phyloP scores from a whole-genome alignment of 2,797 vertebrate genomes.

The Neopelma chrysocephalum region DNA sequence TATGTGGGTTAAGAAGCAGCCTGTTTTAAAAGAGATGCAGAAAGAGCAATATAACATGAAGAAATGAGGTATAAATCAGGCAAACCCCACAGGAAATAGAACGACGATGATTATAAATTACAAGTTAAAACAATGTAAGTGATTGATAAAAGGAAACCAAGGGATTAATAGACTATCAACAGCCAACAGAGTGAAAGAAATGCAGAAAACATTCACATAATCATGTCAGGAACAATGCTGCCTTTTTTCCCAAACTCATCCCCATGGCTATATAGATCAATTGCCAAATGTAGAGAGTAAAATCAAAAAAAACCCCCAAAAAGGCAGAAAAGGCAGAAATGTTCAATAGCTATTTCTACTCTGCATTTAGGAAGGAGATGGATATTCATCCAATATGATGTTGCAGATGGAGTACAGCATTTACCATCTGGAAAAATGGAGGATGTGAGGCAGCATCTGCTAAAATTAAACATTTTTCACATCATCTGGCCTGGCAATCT shows the following conservation, averaged over 20 bases:
- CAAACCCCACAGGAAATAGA: background rate
- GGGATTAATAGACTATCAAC: constrained; percentile 9
- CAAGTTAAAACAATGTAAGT: constrained; percentile 15
- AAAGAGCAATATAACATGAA: background rate
- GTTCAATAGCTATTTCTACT: constrained; percentile 11
- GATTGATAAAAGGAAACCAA: constrained; percentile 20
- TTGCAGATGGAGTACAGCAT: background rate
- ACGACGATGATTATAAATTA: background rate
- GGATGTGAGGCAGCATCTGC: constrained; percentile 41
- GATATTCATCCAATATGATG: constrained; percentile 30
- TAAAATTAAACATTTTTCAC: constrained; percentile 49
- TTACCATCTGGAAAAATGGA: constrained; percentile 48
- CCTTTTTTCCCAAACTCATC: background rate
- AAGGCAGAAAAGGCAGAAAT: background rate
- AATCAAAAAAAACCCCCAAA: background rate
- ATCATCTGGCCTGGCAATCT: constrained; percentile 27
- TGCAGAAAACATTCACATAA: background rate
- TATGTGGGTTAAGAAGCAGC: background rate
- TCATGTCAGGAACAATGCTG: background rate
- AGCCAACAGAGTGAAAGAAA: background rate
- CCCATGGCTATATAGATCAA: background rate
- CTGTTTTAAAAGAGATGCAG: background rate
- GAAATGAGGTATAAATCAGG: background rate
- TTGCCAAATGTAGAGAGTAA: constrained; percentile 10
- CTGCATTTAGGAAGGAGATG: background rate